Percentiles rank a stretch among this genome's conserved stretches.
These are phyloP conservation scores for Sebastes umbrosus DNA, from an alignment of 2,797 vertebrate genomes.

Conservation along the genomic window DNA sequence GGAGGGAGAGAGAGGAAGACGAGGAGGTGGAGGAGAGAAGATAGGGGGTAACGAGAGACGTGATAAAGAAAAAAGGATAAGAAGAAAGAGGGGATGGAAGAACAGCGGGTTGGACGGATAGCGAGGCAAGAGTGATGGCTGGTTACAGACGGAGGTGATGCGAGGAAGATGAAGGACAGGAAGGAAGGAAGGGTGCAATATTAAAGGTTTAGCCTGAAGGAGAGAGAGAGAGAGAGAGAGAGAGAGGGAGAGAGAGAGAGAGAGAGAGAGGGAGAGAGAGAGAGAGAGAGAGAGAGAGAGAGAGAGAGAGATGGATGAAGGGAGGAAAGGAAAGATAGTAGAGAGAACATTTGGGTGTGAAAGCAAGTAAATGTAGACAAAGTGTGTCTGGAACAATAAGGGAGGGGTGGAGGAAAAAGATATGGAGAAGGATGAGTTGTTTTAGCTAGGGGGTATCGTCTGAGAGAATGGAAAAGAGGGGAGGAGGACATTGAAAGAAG, in stretches of 20 bases:
- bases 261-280: too few relatives aligned
- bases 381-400: neutral
- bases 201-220: constrained; percentile 1
- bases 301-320: neutral
- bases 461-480: neutral
- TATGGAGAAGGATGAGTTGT: constrained; percentile 29
- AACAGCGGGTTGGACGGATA: neutral
- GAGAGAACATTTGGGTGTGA: neutral
- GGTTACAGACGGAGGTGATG: neutral
- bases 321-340: neutral
- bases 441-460: neutral
- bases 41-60: neutral
- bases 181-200: neutral
- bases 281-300: too few relatives aligned
- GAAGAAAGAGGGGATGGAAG: neutral
- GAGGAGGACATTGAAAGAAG: neutral
- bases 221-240: too few relatives aligned
- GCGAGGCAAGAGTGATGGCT: neutral
- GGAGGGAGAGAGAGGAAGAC: neutral
- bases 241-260: too few relatives aligned
- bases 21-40: neutral
- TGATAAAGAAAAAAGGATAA: neutral
- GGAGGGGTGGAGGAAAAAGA: neutral
- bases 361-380: neutral
- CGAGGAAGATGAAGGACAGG: neutral